phyloP scores from a whole-genome alignment of 2,797 vertebrate species.

The Microtus obscurus region DNA sequence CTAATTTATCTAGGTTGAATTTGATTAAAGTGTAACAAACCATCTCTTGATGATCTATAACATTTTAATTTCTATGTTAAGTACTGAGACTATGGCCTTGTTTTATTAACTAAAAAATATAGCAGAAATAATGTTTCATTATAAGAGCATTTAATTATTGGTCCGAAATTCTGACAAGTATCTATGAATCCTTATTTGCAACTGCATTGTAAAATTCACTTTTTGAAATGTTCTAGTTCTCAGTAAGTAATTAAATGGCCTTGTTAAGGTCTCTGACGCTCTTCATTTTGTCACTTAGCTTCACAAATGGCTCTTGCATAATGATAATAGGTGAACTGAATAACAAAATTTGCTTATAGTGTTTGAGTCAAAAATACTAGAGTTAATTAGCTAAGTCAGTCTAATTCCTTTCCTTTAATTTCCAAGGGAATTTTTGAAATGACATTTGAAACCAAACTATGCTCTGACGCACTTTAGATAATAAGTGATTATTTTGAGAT shows the following conservation, averaged over 20 bases:
- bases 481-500: neutral
- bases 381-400: slow-evolving; percentile 50
- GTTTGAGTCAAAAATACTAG: neutral
- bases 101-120: neutral
- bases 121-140: neutral
- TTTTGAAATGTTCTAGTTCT: neutral
- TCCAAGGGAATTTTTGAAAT: neutral
- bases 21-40: neutral
- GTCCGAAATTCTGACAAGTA: slow-evolving; percentile 36
- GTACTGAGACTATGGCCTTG: neutral
- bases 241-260: neutral
- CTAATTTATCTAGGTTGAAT: neutral
- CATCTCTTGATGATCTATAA: neutral
- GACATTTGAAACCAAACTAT: slow-evolving; percentile 21
- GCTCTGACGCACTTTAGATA: neutral
- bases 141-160: neutral
- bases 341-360: slow-evolving; percentile 44
- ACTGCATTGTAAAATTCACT: neutral
- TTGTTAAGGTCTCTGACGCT: slow-evolving; percentile 25
- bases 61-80: neutral
- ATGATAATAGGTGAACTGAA: slow-evolving; percentile 33
- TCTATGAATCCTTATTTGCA: slow-evolving; percentile 20
- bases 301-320: slow-evolving; percentile 26
- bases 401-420: slow-evolving; percentile 44
- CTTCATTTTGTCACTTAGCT: slow-evolving; percentile 21